Base-by-base conservation (phyloP, 2,888 invertebrate genomes). In the Helleia helle region DNA sequence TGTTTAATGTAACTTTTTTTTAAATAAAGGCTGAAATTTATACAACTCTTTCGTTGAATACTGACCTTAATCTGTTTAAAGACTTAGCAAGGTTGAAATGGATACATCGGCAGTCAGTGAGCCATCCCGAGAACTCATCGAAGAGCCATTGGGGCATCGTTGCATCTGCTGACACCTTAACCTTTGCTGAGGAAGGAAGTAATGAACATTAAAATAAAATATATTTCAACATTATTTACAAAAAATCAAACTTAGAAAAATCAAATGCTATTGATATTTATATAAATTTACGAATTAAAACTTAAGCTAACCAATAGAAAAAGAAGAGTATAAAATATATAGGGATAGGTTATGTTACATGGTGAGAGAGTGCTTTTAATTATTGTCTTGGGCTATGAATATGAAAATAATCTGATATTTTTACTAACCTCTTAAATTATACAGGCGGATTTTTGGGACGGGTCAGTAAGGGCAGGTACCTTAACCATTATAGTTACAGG, bases 11-110 rank as follows among this genome's bases (percentile, higher is more conserved):
- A 76, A 75, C 69, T 62, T 72, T 72, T 63, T 72, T 68, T 54
- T 65, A 67, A 84, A 84, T 84, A 84, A 84, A 84, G 67, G 71
- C 64, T 80, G 66, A 62, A 66, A 64, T 66, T 54, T 47, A 60
- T 52, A 60, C 57, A 56, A 60, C 57, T 73, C 61, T 77, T 77
- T 80, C 71, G 74, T 71, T 74, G 59, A 60, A 62, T 58, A 57
- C 56, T 70, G 58, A 69, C 76, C 76, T 74, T 54, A 57, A 63
- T 71, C 59, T 75, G 70, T 71, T 74, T 50, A 68, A 70, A 72
- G 69, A 68, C 55, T n/a, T n/a, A 42, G 57, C 59, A 40, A 48
- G 46, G 56, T 62, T 63, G 59, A 59, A 59, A 66, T 65, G 14
- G 48, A 53, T 30, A 40, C 47, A 43, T 52, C 55, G 50, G 60